Evolutionary conservation across 2,113 vertebrate genomes (phyloP), one percentile per base, ranked within the genome.

Genomic region (Phasianus colchicus): DNA sequence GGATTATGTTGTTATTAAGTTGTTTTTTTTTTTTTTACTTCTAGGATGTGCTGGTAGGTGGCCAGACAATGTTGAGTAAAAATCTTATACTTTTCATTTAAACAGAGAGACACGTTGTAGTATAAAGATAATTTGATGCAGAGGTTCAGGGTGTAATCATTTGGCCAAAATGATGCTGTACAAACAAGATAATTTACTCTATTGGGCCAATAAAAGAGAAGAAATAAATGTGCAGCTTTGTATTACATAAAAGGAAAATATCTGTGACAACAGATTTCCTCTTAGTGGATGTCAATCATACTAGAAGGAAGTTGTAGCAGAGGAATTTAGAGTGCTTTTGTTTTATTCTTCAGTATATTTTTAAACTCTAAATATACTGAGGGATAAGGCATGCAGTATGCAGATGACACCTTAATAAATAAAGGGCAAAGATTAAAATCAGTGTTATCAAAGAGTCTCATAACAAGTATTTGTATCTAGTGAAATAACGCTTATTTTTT

Each of bases 401-500:
- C 61, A 75, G 67, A 65, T 71, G 83, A 83, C 75, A 93, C 87
- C 63, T 91, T 80, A 92, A 75, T 81, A 70, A 40, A 54, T 75
- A 89, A 89, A 89, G 91, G 50, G 63, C 89, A 92, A 94, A 86
- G 83, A 94, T 96, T 95, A 91, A 84, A 90, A 73, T 93, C 89
- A 69, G 64, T 77, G 45, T 94, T 91, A 74, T 88, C 86, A 92
- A 84, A 94, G 65, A 91, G 5, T 16, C 57, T 93, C 80, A 81
- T 95, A 36, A 95, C 88, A 94, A 96, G 81, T 94, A 69, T 88
- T 96, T 96, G 92, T 95, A 79, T 58, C 82, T 88, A 86, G 50
- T 86, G 84, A 57, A 65, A 92, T 93, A 92, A 86, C 93, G 70
- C 96, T 96, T 96, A 86, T 65, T 94, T 92, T 95, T 94, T 83